These are phyloP conservation scores for Enhydra lutris DNA, from an alignment of 2,113 vertebrate genomes.

Conservation along the genomic window DNA sequence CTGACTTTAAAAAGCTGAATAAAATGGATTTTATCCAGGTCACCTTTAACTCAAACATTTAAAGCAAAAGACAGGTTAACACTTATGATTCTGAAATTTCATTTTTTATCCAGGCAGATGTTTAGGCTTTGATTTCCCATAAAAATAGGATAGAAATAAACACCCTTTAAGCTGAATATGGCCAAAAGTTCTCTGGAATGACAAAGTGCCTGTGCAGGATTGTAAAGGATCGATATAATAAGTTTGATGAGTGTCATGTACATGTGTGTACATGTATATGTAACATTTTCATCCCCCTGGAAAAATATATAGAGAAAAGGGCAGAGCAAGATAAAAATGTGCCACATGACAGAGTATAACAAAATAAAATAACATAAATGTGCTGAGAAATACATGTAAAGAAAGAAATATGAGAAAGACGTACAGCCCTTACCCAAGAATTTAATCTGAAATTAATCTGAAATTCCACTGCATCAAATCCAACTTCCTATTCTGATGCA, in stretches of 20 bases:
- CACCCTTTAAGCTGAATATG: background rate
- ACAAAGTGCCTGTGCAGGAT: background rate
- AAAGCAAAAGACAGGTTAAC: conserved; percentile 77
- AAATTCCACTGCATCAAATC: background rate
- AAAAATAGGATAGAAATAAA: conserved; percentile 62
- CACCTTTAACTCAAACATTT: conserved; percentile 75
- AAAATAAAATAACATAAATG: conserved; percentile 12
- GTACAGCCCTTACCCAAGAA: background rate
- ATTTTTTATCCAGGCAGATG: conserved; percentile 71
- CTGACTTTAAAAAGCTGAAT: conserved; percentile 78
- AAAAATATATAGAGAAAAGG: background rate
- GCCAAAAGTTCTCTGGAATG: background rate
- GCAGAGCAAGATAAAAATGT: background rate
- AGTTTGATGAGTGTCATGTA: background rate
- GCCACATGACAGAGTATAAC: background rate
- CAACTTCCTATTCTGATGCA: background rate
- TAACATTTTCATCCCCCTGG: background rate
- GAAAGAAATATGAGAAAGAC: background rate
- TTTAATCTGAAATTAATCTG: background rate
- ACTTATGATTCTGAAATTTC: conserved; percentile 75
- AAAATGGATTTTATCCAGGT: conserved; percentile 75
- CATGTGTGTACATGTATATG: background rate
- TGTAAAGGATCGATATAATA: background rate
- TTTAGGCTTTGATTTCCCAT: conserved; percentile 73
- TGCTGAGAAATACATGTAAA: background rate